Percentiles rank a stretch among this genome's conserved stretches.
phyloP scores from a whole-genome alignment of 1,140 invertebrate genomes.

The Euura saliciscinereae region DNA sequence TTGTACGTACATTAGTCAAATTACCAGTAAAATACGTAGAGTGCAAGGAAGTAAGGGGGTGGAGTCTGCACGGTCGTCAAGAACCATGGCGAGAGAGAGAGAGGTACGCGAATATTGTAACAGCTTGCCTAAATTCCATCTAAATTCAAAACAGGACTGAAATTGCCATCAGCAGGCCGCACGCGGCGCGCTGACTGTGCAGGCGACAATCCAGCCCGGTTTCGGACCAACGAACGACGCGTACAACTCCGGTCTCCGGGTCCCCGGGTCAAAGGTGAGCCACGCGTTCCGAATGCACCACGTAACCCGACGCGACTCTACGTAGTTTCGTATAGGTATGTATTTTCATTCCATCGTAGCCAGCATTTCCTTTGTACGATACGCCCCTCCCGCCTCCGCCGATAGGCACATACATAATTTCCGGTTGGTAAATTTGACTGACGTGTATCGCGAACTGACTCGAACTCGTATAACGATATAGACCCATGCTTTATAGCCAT shows the following conservation, averaged over 20 bases:
- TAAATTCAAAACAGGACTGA: constrained; percentile 47
- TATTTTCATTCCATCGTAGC: background rate
- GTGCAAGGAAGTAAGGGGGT: background rate
- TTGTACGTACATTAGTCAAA: background rate
- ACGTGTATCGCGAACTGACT: background rate
- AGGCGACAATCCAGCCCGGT: background rate
- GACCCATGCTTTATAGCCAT: too few relatives aligned
- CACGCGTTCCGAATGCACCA: background rate
- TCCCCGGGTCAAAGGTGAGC: background rate
- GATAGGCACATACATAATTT: background rate
- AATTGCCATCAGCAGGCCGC: constrained; percentile 41
- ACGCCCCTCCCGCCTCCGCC: background rate
- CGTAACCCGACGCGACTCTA: background rate
- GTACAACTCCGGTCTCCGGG: background rate
- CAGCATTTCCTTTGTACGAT: background rate
- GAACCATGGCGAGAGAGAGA: background rate
- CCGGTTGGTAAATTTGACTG: constrained; percentile 1
- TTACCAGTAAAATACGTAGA: background rate
- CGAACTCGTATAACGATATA: too few relatives aligned
- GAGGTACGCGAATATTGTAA: constrained; percentile 28
- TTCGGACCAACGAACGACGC: background rate
- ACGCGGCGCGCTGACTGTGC: background rate
- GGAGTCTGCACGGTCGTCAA: background rate
- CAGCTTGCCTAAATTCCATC: constrained; percentile 50
- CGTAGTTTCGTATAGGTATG: background rate